Evolutionary conservation across 1,140 invertebrate genomes (phyloP), one percentile per base, ranked within the genome.

Genomic region (Lordiphosa collinella): DNA sequence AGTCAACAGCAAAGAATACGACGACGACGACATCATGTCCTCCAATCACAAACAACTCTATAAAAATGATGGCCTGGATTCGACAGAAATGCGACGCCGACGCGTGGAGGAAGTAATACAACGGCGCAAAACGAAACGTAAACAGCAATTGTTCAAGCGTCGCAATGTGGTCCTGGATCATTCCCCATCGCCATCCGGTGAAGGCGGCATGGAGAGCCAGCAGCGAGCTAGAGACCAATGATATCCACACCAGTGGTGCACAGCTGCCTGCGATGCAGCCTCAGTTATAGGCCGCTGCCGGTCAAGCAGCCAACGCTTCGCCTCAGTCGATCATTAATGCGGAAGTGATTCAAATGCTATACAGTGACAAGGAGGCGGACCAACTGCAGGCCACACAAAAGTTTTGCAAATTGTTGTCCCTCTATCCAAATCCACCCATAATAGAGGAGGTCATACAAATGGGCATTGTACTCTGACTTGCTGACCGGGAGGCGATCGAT

Each of bases 371-470:
- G 89, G 90, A 94, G 29, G 92, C 95, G 69, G 92, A 95, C 69
- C 96, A 98, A 87, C 91, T 99, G 43, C 90, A 91, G 78, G 97
- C 97, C 10, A 99, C 97, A 41, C 97, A 99, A 85, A 97, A 95
- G 88, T 99, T 99, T 90, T 92, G 98, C 58, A 99, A 98, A 91
- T 91, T 99, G 41, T 90, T 99, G 35, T 98, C 97, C 66, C 92
- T 94, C 89, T 98, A 99, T 90, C 98, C 98, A 6, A 98, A 99
- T 91, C 98, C 98, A 41, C 98, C 97, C 1, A 99, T 99, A 79
- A n/a, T n/a, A n/a, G 97, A 99, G 90, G 97, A 99, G 92, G 98
- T 99, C n/a, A 99, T 99, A 84, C 92, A 94, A 74, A 96, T 96
- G 50, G 97, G 97, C 74, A 98, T 99, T 87, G 96, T 99, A 58